Evolutionary conservation across 2,888 invertebrate genomes (phyloP).

Genomic region (Aromia moschata): DNA sequence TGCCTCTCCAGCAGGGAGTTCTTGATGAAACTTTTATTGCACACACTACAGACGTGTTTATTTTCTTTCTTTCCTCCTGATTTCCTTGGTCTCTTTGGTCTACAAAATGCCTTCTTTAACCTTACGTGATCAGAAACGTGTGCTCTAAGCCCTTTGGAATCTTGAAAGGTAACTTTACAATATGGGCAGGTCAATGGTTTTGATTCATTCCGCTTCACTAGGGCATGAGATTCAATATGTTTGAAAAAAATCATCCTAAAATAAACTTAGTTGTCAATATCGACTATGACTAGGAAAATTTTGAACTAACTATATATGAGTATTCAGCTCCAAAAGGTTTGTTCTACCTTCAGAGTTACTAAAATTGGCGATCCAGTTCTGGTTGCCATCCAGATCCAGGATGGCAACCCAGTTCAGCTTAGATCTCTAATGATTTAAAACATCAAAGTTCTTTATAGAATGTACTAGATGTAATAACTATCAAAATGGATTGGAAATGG

Average conservation of each 20-base stretch:
- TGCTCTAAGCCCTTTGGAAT: constrained; percentile 61
- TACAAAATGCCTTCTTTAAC: constrained; percentile 56
- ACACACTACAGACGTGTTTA: constrained; percentile 63
- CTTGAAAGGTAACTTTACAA: constrained; percentile 67
- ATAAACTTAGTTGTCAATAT: constrained; percentile 25
- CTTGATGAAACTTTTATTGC: constrained; percentile 69
- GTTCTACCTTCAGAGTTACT: no score
- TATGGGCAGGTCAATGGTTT: constrained; percentile 66
- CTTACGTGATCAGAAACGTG: constrained; percentile 68
- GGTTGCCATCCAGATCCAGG: no score
- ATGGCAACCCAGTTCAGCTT: no score
- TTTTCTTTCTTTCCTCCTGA: constrained; percentile 38
- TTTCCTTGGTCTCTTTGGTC: constrained; percentile 33
- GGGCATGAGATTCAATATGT: constrained; percentile 57
- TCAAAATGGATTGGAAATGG: no score
- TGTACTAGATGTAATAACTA: no score
- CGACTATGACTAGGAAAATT: constrained; percentile 9
- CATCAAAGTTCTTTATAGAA: no score
- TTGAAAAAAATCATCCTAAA: constrained; percentile 64
- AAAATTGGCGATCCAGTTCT: no score
- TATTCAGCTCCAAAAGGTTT: no score
- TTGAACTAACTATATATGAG: no score
- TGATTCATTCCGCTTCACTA: constrained; percentile 17
- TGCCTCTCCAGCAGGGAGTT: constrained; percentile 73
- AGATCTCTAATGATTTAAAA: no score